A percentile compares a stretch with the other conserved stretches of the same genome.
Conservation (phyloP, 2,888 invertebrate species). For the Conus canariensis region DNA sequence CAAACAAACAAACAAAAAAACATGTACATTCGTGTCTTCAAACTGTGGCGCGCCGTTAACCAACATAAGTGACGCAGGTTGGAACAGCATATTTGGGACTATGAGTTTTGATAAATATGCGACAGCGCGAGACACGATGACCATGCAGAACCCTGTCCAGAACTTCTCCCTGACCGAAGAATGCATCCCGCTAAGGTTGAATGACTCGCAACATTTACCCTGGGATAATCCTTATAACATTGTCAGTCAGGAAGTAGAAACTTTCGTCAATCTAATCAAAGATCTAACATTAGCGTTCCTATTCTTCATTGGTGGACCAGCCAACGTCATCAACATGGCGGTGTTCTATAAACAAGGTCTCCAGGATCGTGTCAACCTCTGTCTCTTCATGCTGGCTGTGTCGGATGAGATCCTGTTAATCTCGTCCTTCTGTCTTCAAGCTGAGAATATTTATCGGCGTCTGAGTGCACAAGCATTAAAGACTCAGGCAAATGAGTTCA, state of each 20-base stretch:
- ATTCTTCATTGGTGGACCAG: conserved; percentile 8
- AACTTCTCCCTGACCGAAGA: background rate
- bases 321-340: conserved; percentile 21
- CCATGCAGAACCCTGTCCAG: background rate
- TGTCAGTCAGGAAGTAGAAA: background rate
- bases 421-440: background rate
- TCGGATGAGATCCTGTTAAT: background rate
- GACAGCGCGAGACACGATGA: background rate
- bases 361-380: conserved; percentile 4
- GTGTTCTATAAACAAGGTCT: conserved; percentile 12
- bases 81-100: background rate
- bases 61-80: no score
- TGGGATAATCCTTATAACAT: conserved; percentile 7
- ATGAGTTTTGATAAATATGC: background rate
- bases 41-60: no score
- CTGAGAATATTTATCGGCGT: background rate
- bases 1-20: background rate
- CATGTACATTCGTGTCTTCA: no score
- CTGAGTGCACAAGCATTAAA: background rate
- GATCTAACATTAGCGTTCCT: background rate
- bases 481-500: background rate
- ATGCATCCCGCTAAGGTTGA: background rate
- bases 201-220: background rate
- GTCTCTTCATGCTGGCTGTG: background rate
- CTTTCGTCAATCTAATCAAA: background rate